Conservation (phyloP, 2,797 vertebrate genomes). For the Helarctos malayanus region DNA sequence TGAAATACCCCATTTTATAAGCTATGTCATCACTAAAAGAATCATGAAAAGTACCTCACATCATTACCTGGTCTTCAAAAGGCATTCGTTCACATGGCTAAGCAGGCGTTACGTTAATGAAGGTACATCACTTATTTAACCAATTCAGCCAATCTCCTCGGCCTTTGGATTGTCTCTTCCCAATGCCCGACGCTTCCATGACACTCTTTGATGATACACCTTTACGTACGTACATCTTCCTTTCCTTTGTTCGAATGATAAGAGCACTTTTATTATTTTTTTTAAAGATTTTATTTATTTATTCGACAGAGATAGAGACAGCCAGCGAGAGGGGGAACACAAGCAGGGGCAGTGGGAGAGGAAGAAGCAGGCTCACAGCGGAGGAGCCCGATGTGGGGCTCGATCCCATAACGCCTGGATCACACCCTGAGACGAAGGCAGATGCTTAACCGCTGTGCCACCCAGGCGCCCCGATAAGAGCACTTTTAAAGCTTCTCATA, state of each 20-base stretch:
- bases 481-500: conserved; percentile 39
- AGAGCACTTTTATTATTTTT: not conserved
- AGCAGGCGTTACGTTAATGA: not conserved
- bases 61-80: not conserved
- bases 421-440: too few relatives aligned
- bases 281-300: too few relatives aligned
- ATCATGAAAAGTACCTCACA: not conserved
- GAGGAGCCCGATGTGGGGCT: too few relatives aligned
- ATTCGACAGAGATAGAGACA: too few relatives aligned
- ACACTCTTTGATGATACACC: not conserved
- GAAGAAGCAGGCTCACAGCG: too few relatives aligned
- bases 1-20: conserved; percentile 41
- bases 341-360: too few relatives aligned
- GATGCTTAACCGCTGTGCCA: too few relatives aligned
- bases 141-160: not conserved
- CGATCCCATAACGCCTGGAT: too few relatives aligned
- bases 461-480: not conserved
- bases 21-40: not conserved
- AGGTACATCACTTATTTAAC: conserved; percentile 33
- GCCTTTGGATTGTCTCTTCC: conserved; percentile 9
- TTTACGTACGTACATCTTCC: not conserved
- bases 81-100: not conserved
- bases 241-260: not conserved
- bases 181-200: not conserved
- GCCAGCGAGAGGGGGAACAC: too few relatives aligned